A percentile compares a stretch with the other conserved stretches of the same genome.
Evolutionary conservation across 1,140 invertebrate genomes (phyloP).

Genomic region (Polyergus mexicanus): DNA sequence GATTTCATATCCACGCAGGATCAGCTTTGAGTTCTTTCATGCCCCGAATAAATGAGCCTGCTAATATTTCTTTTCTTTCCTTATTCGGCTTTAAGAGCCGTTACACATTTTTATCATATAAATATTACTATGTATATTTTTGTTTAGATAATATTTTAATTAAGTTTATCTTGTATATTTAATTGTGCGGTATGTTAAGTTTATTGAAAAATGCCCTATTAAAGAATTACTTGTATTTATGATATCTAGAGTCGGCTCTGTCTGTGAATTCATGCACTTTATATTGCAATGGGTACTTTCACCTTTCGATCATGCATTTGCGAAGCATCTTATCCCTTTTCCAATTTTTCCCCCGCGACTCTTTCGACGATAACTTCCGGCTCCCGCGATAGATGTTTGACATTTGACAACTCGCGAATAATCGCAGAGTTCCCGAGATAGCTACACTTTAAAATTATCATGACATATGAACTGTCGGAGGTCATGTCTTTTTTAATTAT

Average conservation of each 20-base stretch:
- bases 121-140: neutral
- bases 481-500: constrained; percentile 31
- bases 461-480: neutral
- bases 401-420: neutral
- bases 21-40: constrained; percentile 6
- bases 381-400: constrained; percentile 22
- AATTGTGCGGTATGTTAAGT: neutral
- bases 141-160: neutral
- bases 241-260: neutral
- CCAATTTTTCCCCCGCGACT: neutral
- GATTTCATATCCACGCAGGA: constrained; percentile 30
- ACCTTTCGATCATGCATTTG: neutral
- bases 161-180: constrained; percentile 1
- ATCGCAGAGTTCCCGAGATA: neutral
- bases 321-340: neutral
- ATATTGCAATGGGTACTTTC: neutral
- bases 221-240: neutral
- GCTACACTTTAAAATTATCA: constrained; percentile 8
- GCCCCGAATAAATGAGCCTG: neutral
- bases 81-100: neutral
- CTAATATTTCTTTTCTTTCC: neutral
- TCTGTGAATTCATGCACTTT: neutral
- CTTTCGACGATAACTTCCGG: neutral
- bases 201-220: constrained; percentile 1
- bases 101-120: neutral